Percentiles rank a stretch among this genome's conserved stretches.
Evolutionary conservation across 1,140 invertebrate species (phyloP).

Genomic region (Ceratitis capitata): DNA sequence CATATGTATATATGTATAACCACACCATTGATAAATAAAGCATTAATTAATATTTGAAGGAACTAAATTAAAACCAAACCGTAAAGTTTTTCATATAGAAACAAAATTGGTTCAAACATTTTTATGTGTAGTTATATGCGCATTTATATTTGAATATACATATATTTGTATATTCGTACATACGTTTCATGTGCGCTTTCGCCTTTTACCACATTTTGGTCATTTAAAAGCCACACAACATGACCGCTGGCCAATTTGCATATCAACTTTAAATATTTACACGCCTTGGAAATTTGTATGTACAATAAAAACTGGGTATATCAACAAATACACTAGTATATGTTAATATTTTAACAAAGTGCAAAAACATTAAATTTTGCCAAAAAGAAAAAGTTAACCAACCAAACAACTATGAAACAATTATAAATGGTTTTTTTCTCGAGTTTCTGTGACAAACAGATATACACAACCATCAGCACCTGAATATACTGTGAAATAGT

Average conservation of each 20-base stretch:
- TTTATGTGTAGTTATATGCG: too few species aligned
- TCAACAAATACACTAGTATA: background rate
- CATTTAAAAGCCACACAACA: constrained; percentile 24
- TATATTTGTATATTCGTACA: background rate
- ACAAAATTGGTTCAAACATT: too few species aligned
- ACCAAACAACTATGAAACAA: constrained; percentile 8
- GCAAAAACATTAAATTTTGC: background rate
- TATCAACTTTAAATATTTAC: constrained; percentile 39
- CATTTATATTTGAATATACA: background rate
- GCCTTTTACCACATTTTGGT: background rate
- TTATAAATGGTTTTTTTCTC: background rate
- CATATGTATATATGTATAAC: too few species aligned
- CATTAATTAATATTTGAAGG: too few species aligned
- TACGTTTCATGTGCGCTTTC: background rate
- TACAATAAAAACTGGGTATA: background rate
- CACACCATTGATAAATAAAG: too few species aligned
- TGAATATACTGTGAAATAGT: too few species aligned
- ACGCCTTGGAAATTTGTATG: background rate
- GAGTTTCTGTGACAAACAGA: background rate
- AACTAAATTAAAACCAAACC: too few species aligned
- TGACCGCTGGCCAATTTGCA: background rate
- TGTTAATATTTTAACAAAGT: background rate
- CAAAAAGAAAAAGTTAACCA: background rate
- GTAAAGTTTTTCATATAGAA: too few species aligned
- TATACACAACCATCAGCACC: too few species aligned